Evolutionary conservation across 2,797 vertebrate genomes (phyloP).

Genomic region (Knipowitschia caucasica): DNA sequence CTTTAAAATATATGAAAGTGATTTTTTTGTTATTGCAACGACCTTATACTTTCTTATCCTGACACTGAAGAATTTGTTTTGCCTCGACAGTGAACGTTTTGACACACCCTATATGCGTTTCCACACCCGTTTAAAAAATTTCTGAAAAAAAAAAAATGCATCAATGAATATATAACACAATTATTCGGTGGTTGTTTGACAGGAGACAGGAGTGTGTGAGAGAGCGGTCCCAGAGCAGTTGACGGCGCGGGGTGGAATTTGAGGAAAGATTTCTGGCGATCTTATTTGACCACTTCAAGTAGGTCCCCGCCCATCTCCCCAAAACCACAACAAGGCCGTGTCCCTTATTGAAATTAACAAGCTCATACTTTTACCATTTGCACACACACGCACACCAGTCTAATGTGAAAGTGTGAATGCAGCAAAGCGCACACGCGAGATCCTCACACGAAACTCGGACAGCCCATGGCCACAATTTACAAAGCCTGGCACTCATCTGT

Average conservation of each 20-base stretch:
- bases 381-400: constrained; percentile 60
- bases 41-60: no score
- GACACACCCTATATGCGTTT: no score
- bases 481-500: constrained; percentile 54
- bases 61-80: no score
- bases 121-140: not conserved
- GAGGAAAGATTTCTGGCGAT: constrained; percentile 72
- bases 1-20: no score
- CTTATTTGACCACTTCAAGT: constrained; percentile 76
- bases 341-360: constrained; percentile 79
- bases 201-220: constrained; percentile 37
- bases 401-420: constrained; percentile 47
- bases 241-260: constrained; percentile 59
- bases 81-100: no score
- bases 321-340: constrained; percentile 77
- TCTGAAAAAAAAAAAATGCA: constrained; percentile 52
- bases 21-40: no score
- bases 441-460: constrained; percentile 56
- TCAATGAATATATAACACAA: constrained; percentile 58
- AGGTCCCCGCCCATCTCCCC: constrained; percentile 59
- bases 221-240: constrained; percentile 52
- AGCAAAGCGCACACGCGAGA: constrained; percentile 20
- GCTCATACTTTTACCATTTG: constrained; percentile 79
- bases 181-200: constrained; percentile 36
- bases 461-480: constrained; percentile 52